Evolutionary conservation across 2,797 vertebrate genomes (phyloP).

Genomic region (Cottoperca gobio): DNA sequence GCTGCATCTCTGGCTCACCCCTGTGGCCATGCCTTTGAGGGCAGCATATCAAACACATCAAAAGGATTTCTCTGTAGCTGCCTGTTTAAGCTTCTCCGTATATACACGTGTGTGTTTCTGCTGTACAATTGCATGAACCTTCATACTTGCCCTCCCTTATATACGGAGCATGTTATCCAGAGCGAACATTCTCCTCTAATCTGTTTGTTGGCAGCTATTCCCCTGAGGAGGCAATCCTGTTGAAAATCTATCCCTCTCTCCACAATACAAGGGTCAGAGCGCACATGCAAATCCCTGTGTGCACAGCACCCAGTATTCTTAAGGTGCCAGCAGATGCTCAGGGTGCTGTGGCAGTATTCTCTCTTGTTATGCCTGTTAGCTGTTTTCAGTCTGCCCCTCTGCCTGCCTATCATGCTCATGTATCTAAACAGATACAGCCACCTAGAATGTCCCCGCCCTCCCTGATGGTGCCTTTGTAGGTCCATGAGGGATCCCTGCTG

Average conservation of each 20-base stretch:
- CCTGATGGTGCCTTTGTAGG: too few relatives aligned
- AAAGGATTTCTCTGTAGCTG: conserved; percentile 18
- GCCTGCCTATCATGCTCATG: neutral
- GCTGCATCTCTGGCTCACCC: conserved; percentile 34
- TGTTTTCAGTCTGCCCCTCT: conserved; percentile 34
- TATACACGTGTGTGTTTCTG: neutral
- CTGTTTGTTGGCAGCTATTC: conserved; percentile 20
- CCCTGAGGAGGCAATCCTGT: conserved; percentile 2
- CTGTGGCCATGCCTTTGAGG: conserved; percentile 50
- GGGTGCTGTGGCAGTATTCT: conserved; percentile 11
- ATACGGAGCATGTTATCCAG: conserved; percentile 26
- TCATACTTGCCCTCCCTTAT: neutral
- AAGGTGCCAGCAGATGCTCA: conserved; percentile 37
- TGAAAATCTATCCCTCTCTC: neutral
- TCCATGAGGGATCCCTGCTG: too few relatives aligned
- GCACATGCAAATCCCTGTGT: conserved; percentile 10
- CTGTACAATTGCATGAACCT: neutral
- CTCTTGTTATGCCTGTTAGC: conserved; percentile 35
- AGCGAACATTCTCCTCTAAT: conserved; percentile 1
- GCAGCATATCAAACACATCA: conserved; percentile 54
- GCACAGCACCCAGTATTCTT: neutral
- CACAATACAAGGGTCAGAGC: conserved; percentile 1
- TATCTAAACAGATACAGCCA: too few relatives aligned
- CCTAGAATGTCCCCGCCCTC: too few relatives aligned
- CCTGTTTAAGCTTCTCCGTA: conserved; percentile 2